Evolutionary conservation across 2,888 invertebrate species (phyloP).

Genomic region (Drosophila mayaguana): DNA sequence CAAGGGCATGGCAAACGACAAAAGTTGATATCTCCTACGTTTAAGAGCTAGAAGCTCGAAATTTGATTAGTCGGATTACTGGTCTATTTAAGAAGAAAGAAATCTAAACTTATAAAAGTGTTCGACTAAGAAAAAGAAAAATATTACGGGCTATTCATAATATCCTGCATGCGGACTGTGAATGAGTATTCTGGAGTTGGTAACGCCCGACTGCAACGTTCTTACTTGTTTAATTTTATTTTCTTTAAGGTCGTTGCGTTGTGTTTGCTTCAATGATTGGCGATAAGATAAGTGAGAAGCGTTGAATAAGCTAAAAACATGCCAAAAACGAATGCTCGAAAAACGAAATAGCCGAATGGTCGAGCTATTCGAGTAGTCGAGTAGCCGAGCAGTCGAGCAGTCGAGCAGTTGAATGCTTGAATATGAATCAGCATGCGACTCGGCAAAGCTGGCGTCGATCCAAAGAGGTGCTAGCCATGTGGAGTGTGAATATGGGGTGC

Average conservation of each 20-base stretch:
- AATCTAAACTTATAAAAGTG: no score
- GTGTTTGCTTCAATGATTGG: slow-evolving; percentile 49
- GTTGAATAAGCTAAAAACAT: slow-evolving; percentile 19
- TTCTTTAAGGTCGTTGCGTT: slow-evolving; percentile 58
- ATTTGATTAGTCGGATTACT: no score
- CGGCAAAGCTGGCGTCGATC: slow-evolving; percentile 44
- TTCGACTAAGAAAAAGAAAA: no score
- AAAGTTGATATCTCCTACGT: no score
- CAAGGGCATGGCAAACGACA: no score
- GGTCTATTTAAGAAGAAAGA: no score
- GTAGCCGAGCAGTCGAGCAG: neutral
- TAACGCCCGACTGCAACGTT: no score
- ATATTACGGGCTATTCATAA: no score
- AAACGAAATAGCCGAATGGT: neutral
- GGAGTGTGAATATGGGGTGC: neutral
- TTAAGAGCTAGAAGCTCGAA: no score
- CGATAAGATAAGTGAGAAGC: slow-evolving; percentile 67
- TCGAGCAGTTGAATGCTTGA: slow-evolving; percentile 1
- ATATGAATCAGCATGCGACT: slow-evolving; percentile 51
- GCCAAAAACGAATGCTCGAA: slow-evolving; percentile 10
- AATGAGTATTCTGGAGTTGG: no score
- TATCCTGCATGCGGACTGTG: no score
- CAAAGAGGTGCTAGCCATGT: slow-evolving; percentile 33
- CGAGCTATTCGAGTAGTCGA: neutral
- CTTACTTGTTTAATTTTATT: neutral